Evolutionary conservation across 2,113 vertebrate genomes (phyloP).

Genomic region (Lontra canadensis): DNA sequence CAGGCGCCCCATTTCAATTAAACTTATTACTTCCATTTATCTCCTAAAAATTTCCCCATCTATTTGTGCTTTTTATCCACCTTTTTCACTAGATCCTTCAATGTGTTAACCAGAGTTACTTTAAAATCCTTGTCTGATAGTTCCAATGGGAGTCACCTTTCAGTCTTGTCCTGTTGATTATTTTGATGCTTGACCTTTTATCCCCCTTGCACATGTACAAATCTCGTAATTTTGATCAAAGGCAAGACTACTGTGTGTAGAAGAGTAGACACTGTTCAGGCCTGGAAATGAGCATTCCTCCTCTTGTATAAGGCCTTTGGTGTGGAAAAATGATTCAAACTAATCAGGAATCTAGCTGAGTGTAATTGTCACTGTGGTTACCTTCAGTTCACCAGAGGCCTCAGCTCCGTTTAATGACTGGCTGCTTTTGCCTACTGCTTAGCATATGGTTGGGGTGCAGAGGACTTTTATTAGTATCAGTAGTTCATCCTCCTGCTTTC

Average conservation of each 20-base stretch:
- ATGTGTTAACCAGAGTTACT: not conserved
- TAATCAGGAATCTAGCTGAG: not conserved
- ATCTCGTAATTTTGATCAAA: not conserved
- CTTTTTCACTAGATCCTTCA: constrained; percentile 17
- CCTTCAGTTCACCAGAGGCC: not conserved
- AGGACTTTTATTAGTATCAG: not conserved
- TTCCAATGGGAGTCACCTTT: not conserved
- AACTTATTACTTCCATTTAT: not conserved
- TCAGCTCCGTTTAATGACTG: not conserved
- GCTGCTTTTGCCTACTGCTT: not conserved
- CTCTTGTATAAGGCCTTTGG: not conserved
- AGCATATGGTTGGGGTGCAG: not conserved
- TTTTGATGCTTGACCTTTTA: not conserved
- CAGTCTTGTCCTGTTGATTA: not conserved
- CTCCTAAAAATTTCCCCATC: constrained; percentile 8
- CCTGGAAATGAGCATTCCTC: not conserved
- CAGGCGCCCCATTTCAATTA: not conserved
- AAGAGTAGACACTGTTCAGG: not conserved
- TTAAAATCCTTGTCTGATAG: not conserved
- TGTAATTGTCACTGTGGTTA: not conserved
- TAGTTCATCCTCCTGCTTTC: not conserved
- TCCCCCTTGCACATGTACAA: not conserved
- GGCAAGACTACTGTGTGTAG: not conserved
- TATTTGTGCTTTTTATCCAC: not conserved
- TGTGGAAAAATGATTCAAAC: not conserved